Base-by-base conservation (phyloP, 2,797 vertebrate genomes). In the Xenentodon cancila region DNA sequence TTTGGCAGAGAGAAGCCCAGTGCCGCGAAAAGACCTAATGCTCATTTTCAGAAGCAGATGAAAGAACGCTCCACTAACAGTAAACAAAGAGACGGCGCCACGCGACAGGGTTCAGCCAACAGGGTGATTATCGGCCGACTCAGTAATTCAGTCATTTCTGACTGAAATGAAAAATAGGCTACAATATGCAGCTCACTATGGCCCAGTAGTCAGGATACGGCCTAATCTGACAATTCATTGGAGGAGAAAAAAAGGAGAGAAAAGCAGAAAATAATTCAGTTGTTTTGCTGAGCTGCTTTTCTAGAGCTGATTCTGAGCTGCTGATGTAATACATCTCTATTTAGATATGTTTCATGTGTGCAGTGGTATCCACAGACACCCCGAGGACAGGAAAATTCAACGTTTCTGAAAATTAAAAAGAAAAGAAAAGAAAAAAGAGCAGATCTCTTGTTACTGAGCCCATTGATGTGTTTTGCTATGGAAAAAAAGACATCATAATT, bases 161-260 rank as follows among this genome's bases (percentile, higher is more conserved):
- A 64, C 52, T 45, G 46, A 50, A 77, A 69, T 51, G 30, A 77
- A 72, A 79, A 47, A 81, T 42, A 71, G 43, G 54, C 64, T 48
- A 64, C 59, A 50, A 53, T 53, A 80, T 70, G 76, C 59, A 47
- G 68, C 68, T 53, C 60, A 32, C 53, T 46, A 5, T 8, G 60
- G 80, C 71, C 61, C 69, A 56, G 73, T 34, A 67, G 73, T 52
- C 64, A 75, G 59, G 53, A 79, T 60, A 67, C 50, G 49, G 63
- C 55, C 65, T 73, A 65, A 87, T 82, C 75, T 62, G 84, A 85
- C 69, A 70, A 79, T 58, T 84, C 77, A 83, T 58, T 78, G 79
- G 75, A 84, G 75, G 59, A 79, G 73, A 74, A 77, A 70, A 30
- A 69, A 75, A 72, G 32, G 19, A 71, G 71, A 17, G 18, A 27